phyloP scores from a whole-genome alignment of 2,888 invertebrate genomes.

The Micoletzkya japonica region DNA sequence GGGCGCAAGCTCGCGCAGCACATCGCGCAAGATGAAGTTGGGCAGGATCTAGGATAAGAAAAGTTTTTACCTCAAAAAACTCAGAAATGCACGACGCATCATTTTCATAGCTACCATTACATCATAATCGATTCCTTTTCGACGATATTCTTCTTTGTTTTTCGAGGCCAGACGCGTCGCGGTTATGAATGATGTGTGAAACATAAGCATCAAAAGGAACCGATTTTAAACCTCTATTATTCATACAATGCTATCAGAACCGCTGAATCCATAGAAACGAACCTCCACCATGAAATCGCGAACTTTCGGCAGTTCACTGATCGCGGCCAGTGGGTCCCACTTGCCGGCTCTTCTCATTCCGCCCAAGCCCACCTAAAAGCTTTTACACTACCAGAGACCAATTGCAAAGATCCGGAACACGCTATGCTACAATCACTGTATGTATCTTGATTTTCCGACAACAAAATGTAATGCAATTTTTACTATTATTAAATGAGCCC shows the following conservation, averaged over 20 bases:
- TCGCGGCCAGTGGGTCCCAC: not conserved
- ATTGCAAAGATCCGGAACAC: constrained; percentile 42
- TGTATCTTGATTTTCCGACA: no score
- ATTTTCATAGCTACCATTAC: not conserved
- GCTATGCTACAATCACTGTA: no score
- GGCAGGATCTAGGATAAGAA: constrained; percentile 33
- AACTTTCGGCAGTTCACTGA: not conserved
- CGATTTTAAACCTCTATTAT: not conserved
- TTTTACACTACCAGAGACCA: no score
- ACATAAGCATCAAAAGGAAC: not conserved
- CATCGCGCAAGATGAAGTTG: constrained; percentile 32
- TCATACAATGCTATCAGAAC: not conserved
- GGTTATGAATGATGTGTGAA: no score
- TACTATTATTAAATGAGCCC: no score
- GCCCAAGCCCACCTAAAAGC: constrained; percentile 4
- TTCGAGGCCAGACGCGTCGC: no score
- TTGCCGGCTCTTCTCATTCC: not conserved
- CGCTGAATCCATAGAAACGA: no score
- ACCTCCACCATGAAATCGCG: constrained; percentile 4
- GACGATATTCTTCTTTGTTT: no score
- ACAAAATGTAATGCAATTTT: no score
- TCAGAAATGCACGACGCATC: not conserved
- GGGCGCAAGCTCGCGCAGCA: constrained; percentile 42
- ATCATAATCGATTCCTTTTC: not conserved
- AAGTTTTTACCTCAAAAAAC: not conserved